Evolutionary conservation across 2,797 vertebrate genomes (phyloP), one percentile per base, ranked within the genome.

Genomic region (Myotis findleyi): DNA sequence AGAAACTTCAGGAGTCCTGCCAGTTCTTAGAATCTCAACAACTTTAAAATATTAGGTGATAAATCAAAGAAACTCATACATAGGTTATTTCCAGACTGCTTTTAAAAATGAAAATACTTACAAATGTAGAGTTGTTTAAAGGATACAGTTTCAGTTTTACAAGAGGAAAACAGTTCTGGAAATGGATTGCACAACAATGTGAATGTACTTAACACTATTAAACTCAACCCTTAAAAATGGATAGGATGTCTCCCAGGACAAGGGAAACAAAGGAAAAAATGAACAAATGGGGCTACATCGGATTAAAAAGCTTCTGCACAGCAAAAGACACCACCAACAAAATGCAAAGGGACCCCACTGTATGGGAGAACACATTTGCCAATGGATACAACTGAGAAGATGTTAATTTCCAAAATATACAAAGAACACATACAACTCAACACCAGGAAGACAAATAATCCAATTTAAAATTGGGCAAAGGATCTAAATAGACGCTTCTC

Each of bases 1-100:
- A 90, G 81, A 90, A 69, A 80, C 23, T 53, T 51, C 7, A 81
- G 76, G 51, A 91, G n/a, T 53, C 55, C 71, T 77, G 53, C 44
- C 41, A 69, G 55, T 41, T 51, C 71, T 57, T 16, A 55, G 51
- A 88, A 82, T 66, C 64, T 55, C 81, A 83, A 84, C 36, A 71
- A 81, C 30, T 13, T 82, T 36, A 51, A 87, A 96, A 95, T n/a
- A 85, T 13, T 66, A 84, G 51, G 66, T 33, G 38, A 76, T 85
- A 64, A 95, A 82, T 85, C 72, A 88, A 81, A 86, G 68, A 84
- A 76, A 87, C 30, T 27, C 57, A 66, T 1, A 44, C 49, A 59
- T 1, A 49, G n/a, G 62, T 81, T 68, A 90, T 69, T 76, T 84
- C 33, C 36, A 90, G 81, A 49, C 27, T 55, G 41, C 55, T 66